A percentile compares a stretch with the other conserved stretches of the same genome.
Conservation (phyloP, 2,797 vertebrate species). For the Macropodus opercularis region DNA sequence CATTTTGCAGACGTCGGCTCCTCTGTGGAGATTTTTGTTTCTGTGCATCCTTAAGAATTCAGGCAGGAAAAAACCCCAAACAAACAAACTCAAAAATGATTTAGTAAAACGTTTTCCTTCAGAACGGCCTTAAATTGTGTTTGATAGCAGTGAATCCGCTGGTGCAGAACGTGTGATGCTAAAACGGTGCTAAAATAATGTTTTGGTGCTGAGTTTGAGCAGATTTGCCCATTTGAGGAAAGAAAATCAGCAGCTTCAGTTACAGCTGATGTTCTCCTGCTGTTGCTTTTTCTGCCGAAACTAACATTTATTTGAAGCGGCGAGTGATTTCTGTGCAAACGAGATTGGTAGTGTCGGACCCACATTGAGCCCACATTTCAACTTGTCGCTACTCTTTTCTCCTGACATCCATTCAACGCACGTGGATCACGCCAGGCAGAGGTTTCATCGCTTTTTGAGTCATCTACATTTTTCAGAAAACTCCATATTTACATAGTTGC, state of each 20-base stretch:
- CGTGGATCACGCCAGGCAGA: conserved; percentile 11
- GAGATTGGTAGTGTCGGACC: conserved; percentile 33
- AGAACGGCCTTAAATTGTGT: background rate
- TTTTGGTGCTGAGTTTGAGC: background rate
- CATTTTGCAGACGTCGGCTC: background rate
- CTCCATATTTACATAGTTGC: conserved; percentile 5
- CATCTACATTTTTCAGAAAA: conserved; percentile 19
- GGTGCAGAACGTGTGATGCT: no score
- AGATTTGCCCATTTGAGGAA: conserved; percentile 1
- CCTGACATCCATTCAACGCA: conserved; percentile 22
- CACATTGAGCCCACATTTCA: no score
- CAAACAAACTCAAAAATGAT: background rate
- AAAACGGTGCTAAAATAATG: background rate
- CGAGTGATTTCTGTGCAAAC: conserved; percentile 21
- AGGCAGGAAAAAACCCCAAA: background rate
- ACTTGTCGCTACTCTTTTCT: conserved; percentile 4
- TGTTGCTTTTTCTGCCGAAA: background rate
- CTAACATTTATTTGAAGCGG: conserved; percentile 32
- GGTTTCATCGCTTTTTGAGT: background rate
- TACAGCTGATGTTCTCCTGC: conserved; percentile 3
- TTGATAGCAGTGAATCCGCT: background rate
- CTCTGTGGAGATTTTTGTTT: conserved; percentile 8
- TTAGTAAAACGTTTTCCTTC: conserved; percentile 6
- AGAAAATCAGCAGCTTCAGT: background rate
- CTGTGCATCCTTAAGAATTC: conserved; percentile 1